Conservation (phyloP, 2,797 vertebrate genomes). For the Gallirallus australis region DNA sequence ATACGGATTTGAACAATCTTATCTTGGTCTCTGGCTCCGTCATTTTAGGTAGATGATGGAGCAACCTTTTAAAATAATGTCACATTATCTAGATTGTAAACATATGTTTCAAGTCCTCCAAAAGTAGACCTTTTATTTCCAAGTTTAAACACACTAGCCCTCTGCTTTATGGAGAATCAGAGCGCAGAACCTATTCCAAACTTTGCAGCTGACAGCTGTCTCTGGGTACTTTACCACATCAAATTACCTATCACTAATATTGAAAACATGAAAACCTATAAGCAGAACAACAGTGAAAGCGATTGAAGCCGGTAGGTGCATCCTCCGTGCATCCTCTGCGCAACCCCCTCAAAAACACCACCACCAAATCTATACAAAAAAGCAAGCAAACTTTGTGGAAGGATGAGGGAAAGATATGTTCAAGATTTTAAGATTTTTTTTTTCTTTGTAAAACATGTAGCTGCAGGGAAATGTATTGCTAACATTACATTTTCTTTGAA, state of each 20-base stretch:
- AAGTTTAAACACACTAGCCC: neutral
- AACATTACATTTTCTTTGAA: constrained; percentile 16
- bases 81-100: neutral
- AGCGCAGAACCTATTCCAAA: neutral
- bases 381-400: neutral
- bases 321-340: no score
- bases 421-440: neutral
- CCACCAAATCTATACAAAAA: neutral
- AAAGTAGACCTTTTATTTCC: neutral
- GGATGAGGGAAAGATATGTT: neutral
- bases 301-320: neutral
- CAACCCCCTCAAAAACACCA: no score
- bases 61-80: neutral
- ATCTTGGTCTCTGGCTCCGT: neutral
- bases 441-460: neutral
- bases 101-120: neutral
- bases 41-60: neutral
- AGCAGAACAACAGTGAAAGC: neutral
- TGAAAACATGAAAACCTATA: neutral
- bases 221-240: neutral
- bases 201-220: constrained; percentile 1
- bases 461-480: neutral
- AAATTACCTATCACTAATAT: neutral
- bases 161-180: neutral
- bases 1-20: neutral